Conservation (phyloP, 92 coral and sea anemone genomes). For the Phymanthus crucifer region DNA sequence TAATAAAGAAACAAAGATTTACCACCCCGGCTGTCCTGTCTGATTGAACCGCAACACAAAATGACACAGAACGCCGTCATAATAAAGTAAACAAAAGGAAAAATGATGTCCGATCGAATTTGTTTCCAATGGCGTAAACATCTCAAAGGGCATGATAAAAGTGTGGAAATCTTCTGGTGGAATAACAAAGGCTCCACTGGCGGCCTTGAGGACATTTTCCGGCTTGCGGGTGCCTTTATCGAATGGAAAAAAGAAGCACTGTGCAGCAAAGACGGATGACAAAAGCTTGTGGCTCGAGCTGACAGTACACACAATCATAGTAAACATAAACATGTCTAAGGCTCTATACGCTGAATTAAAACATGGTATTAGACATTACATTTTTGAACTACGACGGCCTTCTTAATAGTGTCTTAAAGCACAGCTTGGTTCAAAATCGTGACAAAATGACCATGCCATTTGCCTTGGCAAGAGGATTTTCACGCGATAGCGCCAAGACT, state of each 20-base stretch:
- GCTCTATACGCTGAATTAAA: conserved; percentile 5
- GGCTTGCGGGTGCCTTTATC: conserved; percentile 11
- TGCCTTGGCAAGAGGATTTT: conserved; percentile 17
- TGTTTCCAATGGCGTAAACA: not conserved
- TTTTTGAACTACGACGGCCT: not conserved
- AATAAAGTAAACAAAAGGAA: conserved; percentile 28
- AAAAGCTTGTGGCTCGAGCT: conserved; percentile 39
- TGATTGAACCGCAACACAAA: conserved; percentile 18
- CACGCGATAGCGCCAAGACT: conserved; percentile 31
- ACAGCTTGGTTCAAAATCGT: conserved; percentile 21
- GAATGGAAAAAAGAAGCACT: conserved; percentile 4
- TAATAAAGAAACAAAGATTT: not conserved
- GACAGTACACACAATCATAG: conserved; percentile 53
- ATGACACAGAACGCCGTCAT: conserved; percentile 36
- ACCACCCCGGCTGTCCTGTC: conserved; percentile 1
- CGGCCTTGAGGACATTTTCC: conserved; percentile 26
- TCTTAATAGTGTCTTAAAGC: conserved; percentile 10
- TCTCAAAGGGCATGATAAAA: not conserved
- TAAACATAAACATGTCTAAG: conserved; percentile 67
- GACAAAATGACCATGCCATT: conserved; percentile 31
- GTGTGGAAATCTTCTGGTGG: not conserved
- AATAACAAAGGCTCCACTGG: conserved; percentile 17
- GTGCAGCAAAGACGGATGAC: conserved; percentile 25
- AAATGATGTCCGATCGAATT: not conserved
- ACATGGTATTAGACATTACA: not conserved